Percentiles rank a stretch among this genome's conserved stretches.
These are phyloP conservation scores for Pycnonotus jocosus DNA, from an alignment of 2,113 vertebrate genomes.

Conservation along the genomic window DNA sequence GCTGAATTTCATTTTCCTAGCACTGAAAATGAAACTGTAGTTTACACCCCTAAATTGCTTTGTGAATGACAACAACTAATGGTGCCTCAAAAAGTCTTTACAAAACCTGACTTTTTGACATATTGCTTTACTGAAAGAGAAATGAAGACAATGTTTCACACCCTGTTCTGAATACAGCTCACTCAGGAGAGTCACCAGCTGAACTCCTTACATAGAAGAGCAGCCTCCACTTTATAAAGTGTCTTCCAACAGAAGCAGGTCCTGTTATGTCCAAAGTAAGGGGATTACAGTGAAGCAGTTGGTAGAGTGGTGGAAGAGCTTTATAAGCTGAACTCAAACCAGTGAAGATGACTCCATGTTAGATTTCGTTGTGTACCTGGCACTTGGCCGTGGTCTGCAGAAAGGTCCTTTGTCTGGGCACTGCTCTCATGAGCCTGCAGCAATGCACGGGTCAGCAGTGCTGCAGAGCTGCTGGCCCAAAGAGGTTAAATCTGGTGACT, in stretches of 20 bases:
- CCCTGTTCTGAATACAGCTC: not conserved
- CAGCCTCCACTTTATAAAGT: not conserved
- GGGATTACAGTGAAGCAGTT: not conserved
- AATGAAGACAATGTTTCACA: not conserved
- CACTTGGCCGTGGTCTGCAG: not conserved
- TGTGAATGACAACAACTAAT: not conserved
- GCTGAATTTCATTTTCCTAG: not conserved
- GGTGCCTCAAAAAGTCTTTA: not conserved
- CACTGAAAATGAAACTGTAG: not conserved
- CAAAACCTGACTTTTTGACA: not conserved
- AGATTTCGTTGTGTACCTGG: not conserved
- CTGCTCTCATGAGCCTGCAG: not conserved
- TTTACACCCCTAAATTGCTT: not conserved
- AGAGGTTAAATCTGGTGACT: not conserved
- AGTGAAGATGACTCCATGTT: not conserved
- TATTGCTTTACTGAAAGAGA: not conserved
- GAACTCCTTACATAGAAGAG: not conserved
- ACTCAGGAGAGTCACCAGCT: not conserved
- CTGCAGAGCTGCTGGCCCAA: not conserved
- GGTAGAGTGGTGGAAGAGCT: not conserved
- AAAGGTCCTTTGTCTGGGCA: not conserved
- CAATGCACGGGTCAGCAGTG: rapidly evolving
- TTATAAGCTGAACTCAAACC: not conserved
- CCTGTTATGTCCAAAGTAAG: not conserved
- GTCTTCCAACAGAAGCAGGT: not conserved